Evolutionary conservation across 2,113 vertebrate species (phyloP).

Genomic region (Anser brachyrhynchus): DNA sequence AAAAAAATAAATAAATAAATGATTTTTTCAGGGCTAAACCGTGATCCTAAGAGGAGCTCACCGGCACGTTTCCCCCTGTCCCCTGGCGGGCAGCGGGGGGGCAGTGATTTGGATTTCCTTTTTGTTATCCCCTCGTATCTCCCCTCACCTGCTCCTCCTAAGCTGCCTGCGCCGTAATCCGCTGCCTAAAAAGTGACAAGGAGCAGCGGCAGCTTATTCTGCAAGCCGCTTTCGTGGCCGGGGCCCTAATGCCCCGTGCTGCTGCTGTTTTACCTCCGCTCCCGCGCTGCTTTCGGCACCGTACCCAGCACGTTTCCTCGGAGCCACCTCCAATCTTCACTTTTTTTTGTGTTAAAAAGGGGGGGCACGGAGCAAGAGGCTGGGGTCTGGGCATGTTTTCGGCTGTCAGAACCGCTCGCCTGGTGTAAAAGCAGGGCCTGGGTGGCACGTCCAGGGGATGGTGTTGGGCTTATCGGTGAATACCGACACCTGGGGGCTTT

Average conservation of each 20-base stretch:
- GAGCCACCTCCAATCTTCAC: fast-evolving
- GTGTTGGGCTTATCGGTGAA: not conserved
- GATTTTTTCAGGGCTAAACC: not conserved
- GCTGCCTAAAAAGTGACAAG: slow-evolving; percentile 59
- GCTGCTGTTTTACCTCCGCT: not conserved
- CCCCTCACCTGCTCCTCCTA: slow-evolving; percentile 51
- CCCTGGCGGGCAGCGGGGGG: not conserved
- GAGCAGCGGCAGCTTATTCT: slow-evolving; percentile 8
- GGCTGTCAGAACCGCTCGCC: not conserved
- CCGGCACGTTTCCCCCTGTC: not conserved
- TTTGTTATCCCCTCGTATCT: slow-evolving; percentile 3
- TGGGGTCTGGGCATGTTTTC: not conserved
- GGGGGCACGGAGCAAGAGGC: fast-evolving
- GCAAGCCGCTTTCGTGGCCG: slow-evolving; percentile 17
- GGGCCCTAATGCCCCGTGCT: not conserved
- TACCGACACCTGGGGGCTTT: not conserved
- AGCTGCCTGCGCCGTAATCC: slow-evolving; percentile 43
- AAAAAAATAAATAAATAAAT: no score
- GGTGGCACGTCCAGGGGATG: not conserved
- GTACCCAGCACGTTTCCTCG: fast-evolving
- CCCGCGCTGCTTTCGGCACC: not conserved
- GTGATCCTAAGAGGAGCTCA: not conserved
- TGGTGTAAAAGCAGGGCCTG: not conserved
- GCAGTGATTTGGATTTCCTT: slow-evolving; percentile 19
- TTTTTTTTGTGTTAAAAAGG: fast-evolving